Base-by-base conservation (phyloP, 92 coral and sea anemone species). In the Scolanthus callimorphus region DNA sequence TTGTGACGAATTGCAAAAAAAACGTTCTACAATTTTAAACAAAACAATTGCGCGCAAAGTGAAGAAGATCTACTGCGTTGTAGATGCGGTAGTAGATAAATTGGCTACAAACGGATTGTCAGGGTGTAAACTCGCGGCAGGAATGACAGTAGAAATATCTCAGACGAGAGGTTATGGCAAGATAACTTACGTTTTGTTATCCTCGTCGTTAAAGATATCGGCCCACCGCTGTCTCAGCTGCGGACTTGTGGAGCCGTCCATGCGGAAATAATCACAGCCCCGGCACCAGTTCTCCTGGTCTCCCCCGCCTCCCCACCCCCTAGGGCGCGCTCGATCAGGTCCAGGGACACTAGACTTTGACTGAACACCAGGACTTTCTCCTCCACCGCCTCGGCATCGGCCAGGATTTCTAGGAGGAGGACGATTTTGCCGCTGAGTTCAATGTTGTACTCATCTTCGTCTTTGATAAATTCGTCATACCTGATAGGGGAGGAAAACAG, bases 241-340 rank as follows among this genome's bases (percentile, higher is more conserved):
- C 0, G 75, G 96, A 74, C 86, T 89, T 9, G 99, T 94, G 2
- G 96, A 88, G 17, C 99, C 99, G 63, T 94, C 99, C 99, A 94
- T 94, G 41, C 99, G 89, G 39, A 94, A 94, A 57, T 94, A 94
- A 62, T 94, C 99, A 70, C 99, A 94, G 4, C 99, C 99, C 10
- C 94, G 80, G 61, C 99, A 94, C 99, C 99, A 94, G 78, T 94
- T 90, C 55, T 88, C 99, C 39, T 85, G 47, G 51, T 94, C 96
- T 17, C 99, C 99, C 91, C 96, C 20, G 88, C 80, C 25, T 88
- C 89, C 12, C 99, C 99, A 1, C 99, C 99, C 29, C 99, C 99
- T 59, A 94, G 78, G 29, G 95, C 86, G 62, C 84, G 84, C 79
- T 94, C 99, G 12, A 94, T 94, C 27, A 94, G 45, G 61, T 94